These are phyloP conservation scores for Pelodytes ibericus DNA, from an alignment of 2,797 vertebrate genomes.

Conservation along the genomic window DNA sequence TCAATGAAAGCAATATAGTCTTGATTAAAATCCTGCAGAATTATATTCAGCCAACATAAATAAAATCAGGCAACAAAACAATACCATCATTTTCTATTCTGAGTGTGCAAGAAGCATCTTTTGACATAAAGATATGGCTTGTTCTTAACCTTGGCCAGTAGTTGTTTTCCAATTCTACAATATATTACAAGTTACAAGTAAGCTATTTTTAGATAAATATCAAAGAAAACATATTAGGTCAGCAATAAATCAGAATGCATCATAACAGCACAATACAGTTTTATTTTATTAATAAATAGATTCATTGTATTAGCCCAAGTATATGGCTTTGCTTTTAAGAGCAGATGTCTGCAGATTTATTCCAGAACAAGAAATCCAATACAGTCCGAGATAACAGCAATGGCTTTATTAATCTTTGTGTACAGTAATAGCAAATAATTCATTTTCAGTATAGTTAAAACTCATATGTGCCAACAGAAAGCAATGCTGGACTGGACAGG, in stretches of 20 bases:
- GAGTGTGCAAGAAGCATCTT: constrained; percentile 31
- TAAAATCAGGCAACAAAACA: constrained; percentile 44
- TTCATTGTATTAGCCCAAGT: neutral
- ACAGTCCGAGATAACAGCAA: neutral
- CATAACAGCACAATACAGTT: neutral
- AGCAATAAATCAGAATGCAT: constrained; percentile 10
- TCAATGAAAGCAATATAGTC: constrained; percentile 49
- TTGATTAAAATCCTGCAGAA: constrained; percentile 57
- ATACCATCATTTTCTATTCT: constrained; percentile 45
- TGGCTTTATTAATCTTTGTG: neutral
- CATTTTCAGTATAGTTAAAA: neutral
- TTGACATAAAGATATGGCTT: constrained; percentile 30
- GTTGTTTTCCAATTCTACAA: neutral
- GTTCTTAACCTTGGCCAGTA: constrained; percentile 27
- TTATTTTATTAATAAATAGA: constrained; percentile 2
- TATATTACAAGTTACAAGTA: neutral
- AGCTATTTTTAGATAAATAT: constrained; percentile 3
- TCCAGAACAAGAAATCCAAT: neutral
- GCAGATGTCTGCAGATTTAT: neutral
- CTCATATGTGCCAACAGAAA: neutral
- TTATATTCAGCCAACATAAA: constrained; percentile 47
- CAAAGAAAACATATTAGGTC: neutral
- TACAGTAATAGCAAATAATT: neutral
- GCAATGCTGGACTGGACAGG: neutral
- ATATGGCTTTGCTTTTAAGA: neutral